Conservation (phyloP, 2,797 vertebrate species). For the Hyperoplus immaculatus region DNA sequence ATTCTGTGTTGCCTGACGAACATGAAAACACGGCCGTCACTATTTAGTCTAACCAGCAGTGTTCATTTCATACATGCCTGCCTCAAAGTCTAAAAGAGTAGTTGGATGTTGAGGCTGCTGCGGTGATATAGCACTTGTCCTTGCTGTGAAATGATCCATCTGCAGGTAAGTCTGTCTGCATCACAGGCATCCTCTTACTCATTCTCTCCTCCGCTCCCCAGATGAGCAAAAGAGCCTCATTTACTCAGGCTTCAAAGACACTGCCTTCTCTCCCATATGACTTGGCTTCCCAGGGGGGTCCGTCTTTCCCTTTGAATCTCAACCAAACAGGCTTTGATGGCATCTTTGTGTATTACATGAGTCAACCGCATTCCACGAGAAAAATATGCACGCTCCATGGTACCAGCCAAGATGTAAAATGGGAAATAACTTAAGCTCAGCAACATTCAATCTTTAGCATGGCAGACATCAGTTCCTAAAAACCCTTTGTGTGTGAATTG, state of each 20-base stretch:
- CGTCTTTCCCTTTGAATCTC: slow-evolving; percentile 81
- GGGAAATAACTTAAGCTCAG: slow-evolving; percentile 54
- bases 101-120: slow-evolving; percentile 54
- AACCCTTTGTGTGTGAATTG: slow-evolving; percentile 29
- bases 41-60: slow-evolving; percentile 29
- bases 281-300: slow-evolving; percentile 69
- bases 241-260: slow-evolving; percentile 83
- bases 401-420: slow-evolving; percentile 57
- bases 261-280: slow-evolving; percentile 79
- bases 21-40: slow-evolving; percentile 29
- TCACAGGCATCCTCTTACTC: slow-evolving; percentile 71
- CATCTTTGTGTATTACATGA: slow-evolving; percentile 78
- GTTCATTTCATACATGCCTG: slow-evolving; percentile 28
- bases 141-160: slow-evolving; percentile 81
- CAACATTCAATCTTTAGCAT: slow-evolving; percentile 37
- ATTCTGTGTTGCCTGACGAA: slow-evolving; percentile 23
- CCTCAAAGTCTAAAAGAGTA: slow-evolving; percentile 47
- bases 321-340: slow-evolving; percentile 83
- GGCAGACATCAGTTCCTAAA: slow-evolving; percentile 47
- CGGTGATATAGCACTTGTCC: slow-evolving; percentile 73
- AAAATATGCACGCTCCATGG: slow-evolving; percentile 67
- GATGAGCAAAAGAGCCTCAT: slow-evolving; percentile 81
- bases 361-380: slow-evolving; percentile 71
- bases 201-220: slow-evolving; percentile 68
- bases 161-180: slow-evolving; percentile 76